Conservation (phyloP, 2,888 invertebrate species). For the Loripinus fragilis region DNA sequence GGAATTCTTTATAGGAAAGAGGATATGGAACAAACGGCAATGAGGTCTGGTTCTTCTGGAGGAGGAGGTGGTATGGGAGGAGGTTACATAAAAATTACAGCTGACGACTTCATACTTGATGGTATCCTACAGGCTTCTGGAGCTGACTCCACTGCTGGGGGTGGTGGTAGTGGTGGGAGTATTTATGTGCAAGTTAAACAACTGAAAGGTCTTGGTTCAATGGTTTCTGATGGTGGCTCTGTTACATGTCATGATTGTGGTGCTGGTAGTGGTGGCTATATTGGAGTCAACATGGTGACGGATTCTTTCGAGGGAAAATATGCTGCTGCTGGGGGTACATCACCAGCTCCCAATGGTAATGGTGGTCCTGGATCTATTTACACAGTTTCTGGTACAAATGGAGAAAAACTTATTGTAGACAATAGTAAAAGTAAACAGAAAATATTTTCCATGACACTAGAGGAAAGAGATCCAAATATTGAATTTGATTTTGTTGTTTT, state of each 20-base stretch:
- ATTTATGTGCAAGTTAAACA: conserved; percentile 57
- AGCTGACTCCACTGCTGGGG: conserved; percentile 49
- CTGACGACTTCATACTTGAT: conserved; percentile 64
- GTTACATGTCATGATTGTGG: conserved; percentile 48
- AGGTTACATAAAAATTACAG: conserved; percentile 61
- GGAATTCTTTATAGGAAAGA: conserved; percentile 65
- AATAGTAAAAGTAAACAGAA: conserved; percentile 70
- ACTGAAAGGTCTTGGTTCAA: conserved; percentile 70
- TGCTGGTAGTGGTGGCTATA: conserved; percentile 73
- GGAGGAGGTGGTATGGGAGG: conserved; percentile 69
- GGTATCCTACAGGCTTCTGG: conserved; percentile 71
- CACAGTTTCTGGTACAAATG: conserved; percentile 44
- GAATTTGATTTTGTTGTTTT: conserved; percentile 66
- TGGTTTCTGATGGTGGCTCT: conserved; percentile 68
- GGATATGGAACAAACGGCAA: conserved; percentile 28
- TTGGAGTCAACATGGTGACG: conserved; percentile 62
- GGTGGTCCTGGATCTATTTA: conserved; percentile 75
- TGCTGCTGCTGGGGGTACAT: conserved; percentile 64
- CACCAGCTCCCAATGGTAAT: conserved; percentile 58
- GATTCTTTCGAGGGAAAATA: conserved; percentile 61
- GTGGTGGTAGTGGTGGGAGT: conserved; percentile 76
- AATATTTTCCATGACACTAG: conserved; percentile 66
- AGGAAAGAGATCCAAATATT: conserved; percentile 57
- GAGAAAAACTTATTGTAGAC: conserved; percentile 69
- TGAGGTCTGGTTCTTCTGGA: conserved; percentile 60